Evolutionary conservation across 2,888 invertebrate species (phyloP), one percentile per base, ranked within the genome.

Genomic region (Mesorhabditis spiculigera): DNA sequence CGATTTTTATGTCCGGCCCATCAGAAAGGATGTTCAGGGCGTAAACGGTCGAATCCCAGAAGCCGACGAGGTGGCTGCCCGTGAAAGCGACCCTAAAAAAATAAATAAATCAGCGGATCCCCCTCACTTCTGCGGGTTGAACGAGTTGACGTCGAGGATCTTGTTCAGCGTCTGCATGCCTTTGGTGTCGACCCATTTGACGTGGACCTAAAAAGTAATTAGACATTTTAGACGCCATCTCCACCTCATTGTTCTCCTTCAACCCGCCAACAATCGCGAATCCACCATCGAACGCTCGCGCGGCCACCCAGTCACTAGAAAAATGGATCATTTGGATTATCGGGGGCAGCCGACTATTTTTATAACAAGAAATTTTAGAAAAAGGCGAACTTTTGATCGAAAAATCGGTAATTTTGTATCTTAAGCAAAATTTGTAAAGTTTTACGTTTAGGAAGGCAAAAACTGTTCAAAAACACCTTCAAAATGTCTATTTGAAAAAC

Each of bases 241-340:
- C 58, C 8, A 50, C 58, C 58, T 50, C 58, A 13, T 10, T 13
- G n/a, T 50, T 50, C n/a, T 50, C 58, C n/a, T 50, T 10, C 8
- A 50, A 2, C n/a, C 58, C 58, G n/a, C 58, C 58, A 50, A 50
- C 58, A 50, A 50, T 50, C n/a, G 58, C 58, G 58, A 50, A 50
- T 13, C 58, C 58, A 50, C n/a, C 58, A 13, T n/a, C 10, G n/a
- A 13, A n/a, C n/a, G 58, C 10, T 13, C 58, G 58, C 8, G 58
- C 58, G 58, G 58, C 58, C n/a, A 50, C 58, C 58, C 58, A 50
- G n/a, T 50, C n/a, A 50, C 58, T 50, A 50, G n/a, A 50, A 50
- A 13, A n/a, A 50, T 50, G 58, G 8, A 50, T 28, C 28, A 28
- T 28, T 28, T 28, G 28, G 28, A 28, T 28, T 28, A 28, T 28